phyloP scores from a whole-genome alignment of 2,797 vertebrate genomes.

The Poeciliopsis presidionis region DNA sequence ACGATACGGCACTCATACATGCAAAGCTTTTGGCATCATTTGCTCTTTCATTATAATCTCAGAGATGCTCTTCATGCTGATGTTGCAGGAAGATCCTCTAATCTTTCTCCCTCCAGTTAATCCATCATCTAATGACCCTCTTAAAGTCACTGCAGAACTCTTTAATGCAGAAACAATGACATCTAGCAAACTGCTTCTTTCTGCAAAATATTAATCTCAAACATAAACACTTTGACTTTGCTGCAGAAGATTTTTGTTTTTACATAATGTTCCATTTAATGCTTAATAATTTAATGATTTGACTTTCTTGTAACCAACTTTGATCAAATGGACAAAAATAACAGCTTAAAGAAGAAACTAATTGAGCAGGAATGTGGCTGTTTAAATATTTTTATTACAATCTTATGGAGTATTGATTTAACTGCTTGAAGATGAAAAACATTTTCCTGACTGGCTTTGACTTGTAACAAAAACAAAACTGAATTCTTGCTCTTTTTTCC shows the following conservation, averaged over 20 bases:
- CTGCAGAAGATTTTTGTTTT: background rate
- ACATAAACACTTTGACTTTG: background rate
- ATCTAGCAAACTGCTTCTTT: slow-evolving; percentile 8
- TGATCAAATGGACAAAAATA: background rate
- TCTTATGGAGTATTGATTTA: background rate
- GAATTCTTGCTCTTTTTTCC: background rate
- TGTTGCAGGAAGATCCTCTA: slow-evolving; percentile 10
- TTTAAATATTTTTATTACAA: background rate
- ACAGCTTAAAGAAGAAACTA: background rate
- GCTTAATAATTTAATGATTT: background rate
- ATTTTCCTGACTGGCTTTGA: background rate
- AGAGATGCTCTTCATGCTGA: slow-evolving; percentile 30
- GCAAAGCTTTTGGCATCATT: background rate
- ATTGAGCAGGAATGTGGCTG: background rate
- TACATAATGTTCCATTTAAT: background rate
- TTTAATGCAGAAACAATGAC: slow-evolving; percentile 12
- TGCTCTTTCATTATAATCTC: slow-evolving; percentile 21
- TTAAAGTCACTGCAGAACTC: slow-evolving; percentile 5
- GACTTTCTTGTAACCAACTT: background rate
- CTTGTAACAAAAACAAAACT: background rate
- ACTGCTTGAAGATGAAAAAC: background rate
- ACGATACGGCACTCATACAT: background rate
- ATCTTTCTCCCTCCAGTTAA: slow-evolving; percentile 9
- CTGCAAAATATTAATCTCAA: background rate
- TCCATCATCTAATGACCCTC: slow-evolving; percentile 23